These are phyloP conservation scores for Noctilio leporinus DNA, from an alignment of 2,113 vertebrate genomes.

Conservation along the genomic window DNA sequence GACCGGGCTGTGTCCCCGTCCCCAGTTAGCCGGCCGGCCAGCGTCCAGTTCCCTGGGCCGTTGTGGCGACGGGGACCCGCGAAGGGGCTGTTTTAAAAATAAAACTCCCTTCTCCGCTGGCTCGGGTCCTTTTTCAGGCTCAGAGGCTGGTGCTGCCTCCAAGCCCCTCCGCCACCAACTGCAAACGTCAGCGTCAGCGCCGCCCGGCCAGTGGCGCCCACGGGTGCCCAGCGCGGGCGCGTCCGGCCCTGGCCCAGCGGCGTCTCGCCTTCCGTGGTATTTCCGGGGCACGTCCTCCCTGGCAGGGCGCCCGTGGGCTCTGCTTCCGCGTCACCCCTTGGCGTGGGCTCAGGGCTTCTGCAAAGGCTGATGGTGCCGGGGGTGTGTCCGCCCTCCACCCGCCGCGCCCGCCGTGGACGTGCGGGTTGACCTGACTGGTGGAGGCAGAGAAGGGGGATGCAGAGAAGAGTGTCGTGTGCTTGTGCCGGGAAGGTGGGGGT, in stretches of 20 bases:
- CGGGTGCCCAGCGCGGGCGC: no score
- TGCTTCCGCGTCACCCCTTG: not conserved
- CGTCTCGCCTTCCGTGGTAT: no score
- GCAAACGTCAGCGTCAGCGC: constrained; percentile 54
- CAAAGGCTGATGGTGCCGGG: constrained; percentile 37
- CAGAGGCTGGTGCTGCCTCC: not conserved
- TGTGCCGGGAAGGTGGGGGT: no score
- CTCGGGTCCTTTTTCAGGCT: not conserved
- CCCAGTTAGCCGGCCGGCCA: no score
- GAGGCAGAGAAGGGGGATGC: not conserved
- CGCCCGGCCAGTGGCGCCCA: no score
- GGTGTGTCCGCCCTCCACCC: not conserved
- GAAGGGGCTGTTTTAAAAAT: not conserved
- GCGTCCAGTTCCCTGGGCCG: not conserved
- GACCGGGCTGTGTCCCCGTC: no score
- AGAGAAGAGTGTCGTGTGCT: not conserved
- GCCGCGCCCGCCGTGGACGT: no score
- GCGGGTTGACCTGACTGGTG: no score
- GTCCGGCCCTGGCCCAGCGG: no score
- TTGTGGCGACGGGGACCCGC: rapidly evolving
- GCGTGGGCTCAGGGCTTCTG: constrained; percentile 43
- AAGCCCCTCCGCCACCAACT: constrained; percentile 43
- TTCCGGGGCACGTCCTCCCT: constrained; percentile 5
- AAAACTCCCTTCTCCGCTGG: not conserved
- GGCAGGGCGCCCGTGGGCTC: not conserved